Evolutionary conservation across 2,888 invertebrate genomes (phyloP).

Genomic region (Heteromurus nitidus): DNA sequence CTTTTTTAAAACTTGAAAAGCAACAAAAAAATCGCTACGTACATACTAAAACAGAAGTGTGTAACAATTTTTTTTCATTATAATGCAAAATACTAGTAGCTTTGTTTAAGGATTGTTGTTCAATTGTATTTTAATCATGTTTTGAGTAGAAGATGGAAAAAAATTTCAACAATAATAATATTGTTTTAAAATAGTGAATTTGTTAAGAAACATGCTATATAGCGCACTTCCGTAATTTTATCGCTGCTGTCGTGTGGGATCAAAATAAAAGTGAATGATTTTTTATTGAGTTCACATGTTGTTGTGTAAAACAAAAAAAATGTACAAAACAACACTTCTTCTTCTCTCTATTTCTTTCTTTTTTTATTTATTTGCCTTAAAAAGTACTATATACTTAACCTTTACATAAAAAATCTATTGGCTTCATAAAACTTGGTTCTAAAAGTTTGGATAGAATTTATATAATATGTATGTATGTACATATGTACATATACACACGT

Average conservation of each 20-base stretch:
- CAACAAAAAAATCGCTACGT: not conserved
- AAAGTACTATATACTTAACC: too few species aligned
- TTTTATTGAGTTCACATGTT: constrained; percentile 52
- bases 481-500: too few species aligned
- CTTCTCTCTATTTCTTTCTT: constrained; percentile 21
- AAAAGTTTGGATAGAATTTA: too few species aligned
- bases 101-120: constrained; percentile 13
- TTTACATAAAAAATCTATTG: too few species aligned
- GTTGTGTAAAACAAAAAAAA: constrained; percentile 2
- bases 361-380: constrained; percentile 14
- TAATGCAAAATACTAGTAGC: not conserved
- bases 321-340: too few species aligned
- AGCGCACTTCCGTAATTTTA: constrained; percentile 19
- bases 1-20: too few species aligned
- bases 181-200: constrained; percentile 2
- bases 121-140: not conserved
- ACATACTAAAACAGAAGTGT: not conserved
- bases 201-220: not conserved
- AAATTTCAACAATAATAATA: constrained; percentile 5
- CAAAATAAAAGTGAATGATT: constrained; percentile 61
- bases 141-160: too few species aligned
- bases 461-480: too few species aligned
- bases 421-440: constrained; percentile 8
- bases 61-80: not conserved
- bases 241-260: constrained; percentile 61